Conservation (phyloP, 2,888 invertebrate genomes). For the Plutella xylostella region DNA sequence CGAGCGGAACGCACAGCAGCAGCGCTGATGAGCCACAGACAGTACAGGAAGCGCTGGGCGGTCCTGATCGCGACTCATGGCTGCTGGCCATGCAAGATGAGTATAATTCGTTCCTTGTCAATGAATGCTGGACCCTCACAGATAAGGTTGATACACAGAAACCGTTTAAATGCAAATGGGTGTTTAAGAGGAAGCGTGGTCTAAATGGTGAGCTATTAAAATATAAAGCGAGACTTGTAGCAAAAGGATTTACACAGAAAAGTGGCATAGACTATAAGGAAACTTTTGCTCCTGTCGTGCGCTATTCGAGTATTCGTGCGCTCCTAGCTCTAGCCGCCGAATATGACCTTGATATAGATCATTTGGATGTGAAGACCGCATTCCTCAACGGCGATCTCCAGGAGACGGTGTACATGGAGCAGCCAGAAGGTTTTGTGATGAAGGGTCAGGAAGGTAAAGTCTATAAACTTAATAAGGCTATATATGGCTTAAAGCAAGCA, state of each 20-base stretch:
- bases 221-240: neutral
- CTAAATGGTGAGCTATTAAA: neutral
- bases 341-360: slow-evolving; percentile 12
- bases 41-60: neutral
- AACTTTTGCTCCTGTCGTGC: neutral
- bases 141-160: neutral
- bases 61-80: neutral
- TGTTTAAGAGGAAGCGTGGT: neutral
- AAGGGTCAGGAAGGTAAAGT: slow-evolving; percentile 5
- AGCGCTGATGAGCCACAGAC: neutral
- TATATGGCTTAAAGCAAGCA: slow-evolving; percentile 14
- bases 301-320: neutral
- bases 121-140: neutral
- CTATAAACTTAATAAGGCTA: slow-evolving; percentile 13
- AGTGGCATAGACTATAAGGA: neutral
- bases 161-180: neutral
- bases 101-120: neutral
- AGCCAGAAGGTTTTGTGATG: slow-evolving; percentile 13
- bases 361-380: slow-evolving; percentile 19
- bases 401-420: slow-evolving; percentile 16
- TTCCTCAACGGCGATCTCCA: slow-evolving; percentile 17
- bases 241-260: neutral
- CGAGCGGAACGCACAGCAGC: neutral
- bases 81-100: neutral
- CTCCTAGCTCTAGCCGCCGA: neutral